Conservation (phyloP, 2,797 vertebrate species). For the Cuculus canorus region DNA sequence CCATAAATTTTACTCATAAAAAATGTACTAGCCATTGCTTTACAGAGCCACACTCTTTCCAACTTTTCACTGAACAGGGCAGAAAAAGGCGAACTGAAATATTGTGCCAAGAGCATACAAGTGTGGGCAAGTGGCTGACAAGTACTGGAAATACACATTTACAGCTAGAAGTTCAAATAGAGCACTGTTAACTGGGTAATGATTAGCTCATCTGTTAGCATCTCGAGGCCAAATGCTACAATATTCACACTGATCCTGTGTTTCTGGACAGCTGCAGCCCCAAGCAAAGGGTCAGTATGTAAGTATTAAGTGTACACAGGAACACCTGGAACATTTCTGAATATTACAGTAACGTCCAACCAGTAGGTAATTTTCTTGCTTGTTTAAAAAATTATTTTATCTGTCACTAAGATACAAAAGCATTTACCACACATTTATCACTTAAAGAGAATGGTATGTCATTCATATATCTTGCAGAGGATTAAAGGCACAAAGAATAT, state of each 20-base stretch:
- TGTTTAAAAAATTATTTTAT: not conserved
- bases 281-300: fast-evolving
- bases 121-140: not conserved
- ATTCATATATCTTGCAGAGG: not conserved
- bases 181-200: not conserved
- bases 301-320: not conserved
- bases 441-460: not conserved
- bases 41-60: conserved; percentile 64
- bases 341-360: not conserved
- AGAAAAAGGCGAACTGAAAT: conserved; percentile 56
- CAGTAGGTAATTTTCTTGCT: not conserved
- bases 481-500: not conserved
- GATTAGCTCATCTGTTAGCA: not conserved
- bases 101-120: conserved; percentile 41
- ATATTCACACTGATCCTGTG: not conserved
- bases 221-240: not conserved
- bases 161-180: not conserved
- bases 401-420: not conserved
- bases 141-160: not conserved
- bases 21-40: conserved; percentile 80
- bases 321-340: not conserved
- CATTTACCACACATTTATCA: not conserved
- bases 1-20: conserved; percentile 82
- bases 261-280: not conserved
- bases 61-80: conserved; percentile 74